Base-by-base conservation (phyloP, 2,888 invertebrate genomes). In the Elmis aenea region DNA sequence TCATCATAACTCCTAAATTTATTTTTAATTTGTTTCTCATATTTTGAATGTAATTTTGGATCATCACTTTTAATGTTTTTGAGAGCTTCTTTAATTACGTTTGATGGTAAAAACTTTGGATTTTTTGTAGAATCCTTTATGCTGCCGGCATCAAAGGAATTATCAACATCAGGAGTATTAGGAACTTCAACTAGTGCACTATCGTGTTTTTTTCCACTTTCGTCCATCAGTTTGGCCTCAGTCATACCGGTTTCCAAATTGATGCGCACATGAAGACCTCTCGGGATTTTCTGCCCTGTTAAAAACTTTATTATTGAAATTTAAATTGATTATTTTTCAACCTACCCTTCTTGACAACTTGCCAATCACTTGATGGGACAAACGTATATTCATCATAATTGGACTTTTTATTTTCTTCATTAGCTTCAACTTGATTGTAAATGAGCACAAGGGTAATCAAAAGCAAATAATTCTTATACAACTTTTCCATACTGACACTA, bases 211-310 rank as follows among this genome's bases (percentile, higher is more conserved):
- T 35, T 32, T 15, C 64, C 53, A 2, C 61, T 56, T n/a, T 59
- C 58, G 13, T 79, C 78, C 46, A 85, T 52, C 18, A 87, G 63
- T 66, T 85, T 88, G 0, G 85, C 88, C 63, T 88, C 85, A 21
- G 75, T 81, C 42, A 74, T 58, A 0, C 85, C 85, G 6, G 84
- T 86, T 63, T 80, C 67, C n/a, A 89, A 66, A 67, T 88, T 82
- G 38, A 87, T 74, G 27, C 85, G 70, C 3, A 86, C 72, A 60
- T 89, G 87, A 2, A 88, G 67, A 1, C 88, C 88, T 37, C 73
- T 65, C 1, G 87, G 86, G 49, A 88, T 73, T 10, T 73, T 69
- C 62, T 85, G 83, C 39, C 81, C 87, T 83, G 48, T 24, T 64
- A 61, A 11, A 5, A 10, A 12, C 12, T 22, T 18, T 12, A 20